Evolutionary conservation across 2,797 vertebrate species (phyloP).

Genomic region (Sciaenops ocellatus): DNA sequence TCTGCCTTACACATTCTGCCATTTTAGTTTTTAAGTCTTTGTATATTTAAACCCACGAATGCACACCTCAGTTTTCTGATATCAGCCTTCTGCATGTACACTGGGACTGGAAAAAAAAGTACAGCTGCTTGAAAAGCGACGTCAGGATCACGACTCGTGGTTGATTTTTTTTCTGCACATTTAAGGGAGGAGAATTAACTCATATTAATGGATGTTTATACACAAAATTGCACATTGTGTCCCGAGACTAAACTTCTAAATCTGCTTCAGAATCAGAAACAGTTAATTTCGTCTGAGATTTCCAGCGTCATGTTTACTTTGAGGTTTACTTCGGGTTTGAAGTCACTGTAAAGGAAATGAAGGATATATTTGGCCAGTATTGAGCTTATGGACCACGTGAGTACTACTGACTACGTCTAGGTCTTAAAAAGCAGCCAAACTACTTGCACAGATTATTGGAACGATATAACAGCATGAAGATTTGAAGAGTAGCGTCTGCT

Average conservation of each 20-base stretch:
- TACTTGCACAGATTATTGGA: slow-evolving; percentile 13
- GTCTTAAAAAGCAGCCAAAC: neutral
- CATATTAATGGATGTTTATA: neutral
- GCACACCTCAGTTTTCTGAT: slow-evolving; percentile 15
- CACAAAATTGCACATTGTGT: neutral
- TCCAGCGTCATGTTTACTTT: slow-evolving; percentile 51
- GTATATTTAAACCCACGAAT: neutral
- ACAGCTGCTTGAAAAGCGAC: neutral
- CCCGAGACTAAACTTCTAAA: neutral
- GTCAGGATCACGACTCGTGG: neutral
- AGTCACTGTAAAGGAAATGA: slow-evolving; percentile 33
- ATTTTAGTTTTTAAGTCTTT: slow-evolving; percentile 29
- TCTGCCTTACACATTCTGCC: slow-evolving; percentile 66
- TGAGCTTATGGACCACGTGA: neutral
- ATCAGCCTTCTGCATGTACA: slow-evolving; percentile 28
- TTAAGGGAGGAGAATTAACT: slow-evolving; percentile 8
- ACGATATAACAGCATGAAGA: neutral
- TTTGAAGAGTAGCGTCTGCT: neutral
- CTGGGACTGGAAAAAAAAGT: neutral
- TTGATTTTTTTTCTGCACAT: neutral
- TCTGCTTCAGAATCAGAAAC: neutral
- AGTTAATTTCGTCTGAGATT: neutral
- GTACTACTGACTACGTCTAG: slow-evolving; percentile 18
- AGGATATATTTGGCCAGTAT: slow-evolving; percentile 26
- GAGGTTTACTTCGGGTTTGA: too few relatives aligned